Evolutionary conservation across 1,140 invertebrate genomes (phyloP).

Genomic region (Caenorhabditis latens): DNA sequence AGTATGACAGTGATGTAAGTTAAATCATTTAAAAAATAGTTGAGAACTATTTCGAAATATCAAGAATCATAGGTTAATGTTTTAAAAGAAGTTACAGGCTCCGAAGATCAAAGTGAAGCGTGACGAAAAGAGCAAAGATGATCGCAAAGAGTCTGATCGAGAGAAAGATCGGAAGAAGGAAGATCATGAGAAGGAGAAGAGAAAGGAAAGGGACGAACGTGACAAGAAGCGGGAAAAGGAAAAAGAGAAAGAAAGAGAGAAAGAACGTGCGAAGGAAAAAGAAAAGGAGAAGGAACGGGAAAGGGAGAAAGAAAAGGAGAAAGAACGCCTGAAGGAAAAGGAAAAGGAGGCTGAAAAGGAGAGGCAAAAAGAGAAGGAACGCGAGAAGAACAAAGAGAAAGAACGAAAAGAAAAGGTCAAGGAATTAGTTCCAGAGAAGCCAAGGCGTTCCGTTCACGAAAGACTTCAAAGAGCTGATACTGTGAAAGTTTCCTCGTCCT

Average conservation of each 20-base stretch:
- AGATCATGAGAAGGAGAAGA: slow-evolving; percentile 35
- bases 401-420: slow-evolving; percentile 48
- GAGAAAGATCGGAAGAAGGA: slow-evolving; percentile 55
- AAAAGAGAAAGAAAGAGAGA: background rate
- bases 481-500: background rate
- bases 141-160: background rate
- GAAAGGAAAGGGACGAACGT: background rate
- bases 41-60: background rate
- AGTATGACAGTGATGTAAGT: slow-evolving; percentile 34
- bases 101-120: slow-evolving; percentile 49
- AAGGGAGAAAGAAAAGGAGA: slow-evolving; percentile 7
- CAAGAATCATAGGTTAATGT: background rate
- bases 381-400: slow-evolving; percentile 36
- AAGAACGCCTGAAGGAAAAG: slow-evolving; percentile 20
- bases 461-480: slow-evolving; percentile 15
- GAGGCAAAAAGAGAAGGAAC: slow-evolving; percentile 15
- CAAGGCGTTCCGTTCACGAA: slow-evolving; percentile 12
- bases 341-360: background rate
- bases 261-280: background rate
- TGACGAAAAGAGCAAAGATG: slow-evolving; percentile 41
- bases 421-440: background rate
- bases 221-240: slow-evolving; percentile 11
- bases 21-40: too few species aligned
- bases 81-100: slow-evolving; percentile 27
- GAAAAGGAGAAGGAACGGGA: slow-evolving; percentile 55